Base-by-base conservation (phyloP, 2,888 invertebrate species). In the Cyaniris semiargus region DNA sequence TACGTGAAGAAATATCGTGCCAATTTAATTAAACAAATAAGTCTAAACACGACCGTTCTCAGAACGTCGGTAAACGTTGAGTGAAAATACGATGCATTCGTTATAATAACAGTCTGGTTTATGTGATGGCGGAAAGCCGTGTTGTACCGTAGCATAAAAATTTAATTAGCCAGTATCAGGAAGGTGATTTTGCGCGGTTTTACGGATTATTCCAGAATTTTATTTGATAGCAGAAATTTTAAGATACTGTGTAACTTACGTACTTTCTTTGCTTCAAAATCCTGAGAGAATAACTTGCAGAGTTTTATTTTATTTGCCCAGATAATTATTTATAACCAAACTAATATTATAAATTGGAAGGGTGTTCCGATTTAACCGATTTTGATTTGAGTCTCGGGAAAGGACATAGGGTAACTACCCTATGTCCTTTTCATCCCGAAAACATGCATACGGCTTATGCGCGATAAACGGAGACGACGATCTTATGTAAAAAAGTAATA, bases 21-120 rank as follows among this genome's bases (percentile, higher is more conserved):
- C 78, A 80, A 80, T 79, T 81, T 83, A 81, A 83, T 83, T 80
- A 82, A 82, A 81, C 81, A 82, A 83, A 83, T 81, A 80, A 80
- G 75, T 80, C 75, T 72, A 79, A 78, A 77, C 78, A 78, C 77
- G 76, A 75, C 74, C 31, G 76, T 78, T 78, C 76, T 79, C 79
- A 70, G 76, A 72, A 23, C 74, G 23, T 48, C 53, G 27, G 38
- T 71, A 34, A 21, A 71, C 8, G 23, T 38, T 71, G 27, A 27
- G 23, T 74, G 18, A 74, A 38, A 38, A 38, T 13, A 48, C 72
- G 72, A 44, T 72, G 72, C 72, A 72, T 72, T 72, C 44, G 72
- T 74, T 74, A 27, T 74, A 53, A 74, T 74, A 74, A 74, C 53
- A 53, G 48, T 48, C 53, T 44, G 44, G 74, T 74, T 74, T 74